Evolutionary conservation across 2,888 invertebrate genomes (phyloP), one percentile per base, ranked within the genome.

Genomic region (Asteroscopus sphinx): DNA sequence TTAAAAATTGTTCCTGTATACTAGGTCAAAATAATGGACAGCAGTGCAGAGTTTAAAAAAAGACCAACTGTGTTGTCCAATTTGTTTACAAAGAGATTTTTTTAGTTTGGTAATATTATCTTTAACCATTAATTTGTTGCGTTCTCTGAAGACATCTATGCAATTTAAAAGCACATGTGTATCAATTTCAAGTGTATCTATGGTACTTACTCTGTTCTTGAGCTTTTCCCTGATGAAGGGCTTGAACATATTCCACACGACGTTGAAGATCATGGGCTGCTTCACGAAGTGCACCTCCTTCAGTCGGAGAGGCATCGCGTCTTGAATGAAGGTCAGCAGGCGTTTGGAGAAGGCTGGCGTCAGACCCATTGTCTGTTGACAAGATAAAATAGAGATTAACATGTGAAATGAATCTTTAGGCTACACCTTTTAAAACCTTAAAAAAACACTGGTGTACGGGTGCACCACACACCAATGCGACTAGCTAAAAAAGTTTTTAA

Each of bases 221-320:
- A 98, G 94, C 86, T 98, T 98, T 77, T 97, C 96, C 72, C 95
- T 95, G 75, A 98, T 96, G 82, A 98, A 96, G 7, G 97, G 97
- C 88, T 97, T 97, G 94, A 98, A 98, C 85, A 98, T 95, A 42
- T 95, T 92, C 97, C 98, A 98, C 1, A 98, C 97, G 88, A 97
- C 95, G 82, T 96, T 97, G 92, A 98, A 98, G 63, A 98, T 91
- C 91, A 96, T 96, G 0, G 98, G 97, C 81, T 98, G 96, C 81
- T 97, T 97, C 2, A 98, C 97, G 82, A 98, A 96, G 89, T 98
- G 98, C 8, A 98, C 96, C 90, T 97, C 97, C 88, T 97, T 98
- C 74, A 98, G 93, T 51, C 98, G 95, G 46, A 97, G 87, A 2
- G 98, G 97, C 97, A 98, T 97, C 0, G 98, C 97, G 56, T 98